Base-by-base conservation (phyloP, 2,113 vertebrate species). In the Sylvietta virens region DNA sequence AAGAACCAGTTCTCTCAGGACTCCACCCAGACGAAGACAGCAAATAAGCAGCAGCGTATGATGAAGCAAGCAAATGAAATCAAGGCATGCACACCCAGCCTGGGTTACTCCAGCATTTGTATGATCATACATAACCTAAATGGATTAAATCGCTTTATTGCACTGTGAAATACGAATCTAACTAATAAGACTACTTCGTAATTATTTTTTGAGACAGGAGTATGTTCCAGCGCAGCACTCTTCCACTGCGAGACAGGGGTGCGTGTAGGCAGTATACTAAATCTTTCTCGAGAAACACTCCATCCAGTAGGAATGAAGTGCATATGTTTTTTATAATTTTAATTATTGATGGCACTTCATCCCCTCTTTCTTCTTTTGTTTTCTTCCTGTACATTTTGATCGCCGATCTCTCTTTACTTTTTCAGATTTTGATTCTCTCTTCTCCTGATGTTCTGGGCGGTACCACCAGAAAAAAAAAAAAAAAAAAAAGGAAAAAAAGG, bases 1-100 rank as follows among this genome's bases (percentile, higher is more conserved):
- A 93, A 80, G 78, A 97, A 86, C 73, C 87, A 78, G 94, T 93
- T 97, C 86, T 86, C 33, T n/a, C 14, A 51, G 54, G 83, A 31
- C 89, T 82, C 95, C 92, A 74, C 93, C 90, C 88, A 54, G 58
- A 16, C 6, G 20, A 66, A 65, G 54, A 13, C 31, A 91, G 53
- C 67, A 81, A 95, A 94, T 57, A 81, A 87, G 76, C 70, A 62
- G 67, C 73, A 65, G 30, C 1, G 2, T 48, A 11, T 18, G 35
- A 87, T 67, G 84, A 69, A 91, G 24, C 45, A 51, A 65, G 76
- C 71, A 78, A 74, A 74, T 60, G 42, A 93, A 81, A 85, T 51
- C 23, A 62, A 88, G 15, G 42, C 31, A 73, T 27, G 73, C 84
- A 76, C 86, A 42, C 90, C 71, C 93, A 86, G 31, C 58, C 61